These are phyloP conservation scores for Hiodon alosoides DNA, from an alignment of 2,113 vertebrate species.

Conservation along the genomic window DNA sequence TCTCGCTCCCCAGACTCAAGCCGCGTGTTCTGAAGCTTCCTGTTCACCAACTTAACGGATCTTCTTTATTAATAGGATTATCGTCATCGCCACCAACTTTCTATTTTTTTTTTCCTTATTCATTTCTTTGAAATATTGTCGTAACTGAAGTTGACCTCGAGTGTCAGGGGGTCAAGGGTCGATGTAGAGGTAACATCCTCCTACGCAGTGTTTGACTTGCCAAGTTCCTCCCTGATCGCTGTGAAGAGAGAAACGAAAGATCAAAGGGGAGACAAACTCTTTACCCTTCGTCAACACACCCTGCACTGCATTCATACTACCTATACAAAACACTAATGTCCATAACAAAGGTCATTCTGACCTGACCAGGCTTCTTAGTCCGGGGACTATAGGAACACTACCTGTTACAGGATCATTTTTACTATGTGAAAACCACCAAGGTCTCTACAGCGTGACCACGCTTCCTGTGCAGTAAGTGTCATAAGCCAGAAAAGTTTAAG, in stretches of 20 bases:
- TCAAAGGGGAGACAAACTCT: background rate
- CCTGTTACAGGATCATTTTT: no score
- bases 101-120: slow-evolving; percentile 39
- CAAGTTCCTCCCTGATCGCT: slow-evolving; percentile 97
- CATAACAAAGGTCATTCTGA: no score
- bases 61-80: slow-evolving; percentile 50
- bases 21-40: slow-evolving; percentile 39
- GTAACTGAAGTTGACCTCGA: slow-evolving; percentile 58
- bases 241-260: slow-evolving; percentile 38
- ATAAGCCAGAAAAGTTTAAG: no score
- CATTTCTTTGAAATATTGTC: slow-evolving; percentile 34
- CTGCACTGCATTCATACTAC: background rate
- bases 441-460: no score
- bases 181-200: slow-evolving; percentile 51
- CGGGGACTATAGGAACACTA: no score
- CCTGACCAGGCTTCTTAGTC: no score
- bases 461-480: no score
- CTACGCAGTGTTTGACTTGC: slow-evolving; percentile 87
- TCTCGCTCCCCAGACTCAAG: slow-evolving; percentile 52
- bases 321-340: no score
- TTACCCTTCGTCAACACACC: background rate
- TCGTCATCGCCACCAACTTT: slow-evolving; percentile 34
- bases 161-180: slow-evolving; percentile 61
- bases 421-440: no score
- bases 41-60: slow-evolving; percentile 53